A percentile compares a stretch with the other conserved stretches of the same genome.
These are phyloP conservation scores for Drosophila nr. fundita DNA, from an alignment of 2,888 invertebrate genomes.

Conservation along the genomic window DNA sequence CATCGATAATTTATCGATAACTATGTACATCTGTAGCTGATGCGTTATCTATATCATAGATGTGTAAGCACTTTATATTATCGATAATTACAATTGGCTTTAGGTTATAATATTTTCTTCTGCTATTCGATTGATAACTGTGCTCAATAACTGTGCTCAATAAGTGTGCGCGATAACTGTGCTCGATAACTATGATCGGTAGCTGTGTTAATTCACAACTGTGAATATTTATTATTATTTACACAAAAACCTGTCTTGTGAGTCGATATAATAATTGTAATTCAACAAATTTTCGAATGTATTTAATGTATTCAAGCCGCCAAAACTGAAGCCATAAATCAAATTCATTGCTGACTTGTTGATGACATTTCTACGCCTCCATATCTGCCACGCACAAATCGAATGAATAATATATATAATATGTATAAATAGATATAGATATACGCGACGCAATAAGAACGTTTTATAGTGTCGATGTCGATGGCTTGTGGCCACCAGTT, in stretches of 20 bases:
- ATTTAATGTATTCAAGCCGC: conserved; percentile 15
- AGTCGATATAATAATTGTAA: neutral
- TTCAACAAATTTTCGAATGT: conserved; percentile 32
- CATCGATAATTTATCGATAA: neutral
- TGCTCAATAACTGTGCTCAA: neutral
- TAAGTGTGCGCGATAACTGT: neutral
- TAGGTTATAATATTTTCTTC: neutral
- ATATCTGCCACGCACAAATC: conserved; percentile 36
- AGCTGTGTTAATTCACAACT: neutral
- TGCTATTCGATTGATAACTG: neutral
- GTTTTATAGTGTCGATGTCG: conserved; percentile 15
- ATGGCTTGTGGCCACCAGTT: conserved; percentile 24
- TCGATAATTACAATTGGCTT: neutral
- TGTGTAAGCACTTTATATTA: neutral
- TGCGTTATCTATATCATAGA: neutral
- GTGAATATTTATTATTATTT: neutral
- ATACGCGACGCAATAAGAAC: conserved; percentile 2
- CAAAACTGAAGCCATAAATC: conserved; percentile 5
- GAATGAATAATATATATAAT: conserved; percentile 7
- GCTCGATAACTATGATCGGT: neutral
- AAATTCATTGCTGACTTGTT: conserved; percentile 24
- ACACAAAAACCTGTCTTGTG: neutral
- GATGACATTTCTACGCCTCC: conserved; percentile 16
- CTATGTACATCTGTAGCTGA: neutral
- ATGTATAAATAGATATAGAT: neutral